Percentiles rank a stretch among this genome's conserved stretches.
Conservation (phyloP, 2,888 invertebrate species). For the Scaeva pyrastri region DNA sequence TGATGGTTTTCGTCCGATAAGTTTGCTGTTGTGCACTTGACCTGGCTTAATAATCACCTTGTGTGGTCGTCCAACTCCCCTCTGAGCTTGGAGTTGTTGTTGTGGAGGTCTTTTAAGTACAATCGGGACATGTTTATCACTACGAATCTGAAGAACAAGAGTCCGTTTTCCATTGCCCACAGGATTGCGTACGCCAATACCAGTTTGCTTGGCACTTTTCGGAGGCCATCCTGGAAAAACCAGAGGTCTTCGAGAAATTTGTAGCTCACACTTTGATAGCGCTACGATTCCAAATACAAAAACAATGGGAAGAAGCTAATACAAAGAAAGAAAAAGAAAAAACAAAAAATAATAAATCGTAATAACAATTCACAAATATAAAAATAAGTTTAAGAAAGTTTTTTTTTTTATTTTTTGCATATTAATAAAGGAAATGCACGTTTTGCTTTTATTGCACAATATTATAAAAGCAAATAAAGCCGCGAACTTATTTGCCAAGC, state of each 20-base stretch:
- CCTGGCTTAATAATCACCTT: constrained; percentile 70
- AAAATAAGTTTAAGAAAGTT: constrained; percentile 22
- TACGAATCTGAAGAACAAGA: constrained; percentile 83
- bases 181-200: constrained; percentile 56
- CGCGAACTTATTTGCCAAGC: constrained; percentile 48
- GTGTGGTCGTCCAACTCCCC: constrained; percentile 65
- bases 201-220: constrained; percentile 79
- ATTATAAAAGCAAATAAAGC: constrained; percentile 32
- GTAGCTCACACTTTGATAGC: constrained; percentile 78
- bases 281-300: constrained; percentile 73
- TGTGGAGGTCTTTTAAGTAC: constrained; percentile 80
- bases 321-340: constrained; percentile 24
- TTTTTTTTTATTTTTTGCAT: constrained; percentile 51
- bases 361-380: no score
- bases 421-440: constrained; percentile 75
- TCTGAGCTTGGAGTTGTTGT: constrained; percentile 70
- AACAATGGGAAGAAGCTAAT: constrained; percentile 61
- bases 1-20: constrained; percentile 79
- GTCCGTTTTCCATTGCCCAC: constrained; percentile 79
- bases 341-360: no score
- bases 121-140: constrained; percentile 82
- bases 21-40: constrained; percentile 53
- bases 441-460: constrained; percentile 9
- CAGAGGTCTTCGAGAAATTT: constrained; percentile 78
- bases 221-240: constrained; percentile 80